Evolutionary conservation across 2,113 vertebrate species (phyloP), one percentile per base, ranked within the genome.

Genomic region (Notiomystis cincta): DNA sequence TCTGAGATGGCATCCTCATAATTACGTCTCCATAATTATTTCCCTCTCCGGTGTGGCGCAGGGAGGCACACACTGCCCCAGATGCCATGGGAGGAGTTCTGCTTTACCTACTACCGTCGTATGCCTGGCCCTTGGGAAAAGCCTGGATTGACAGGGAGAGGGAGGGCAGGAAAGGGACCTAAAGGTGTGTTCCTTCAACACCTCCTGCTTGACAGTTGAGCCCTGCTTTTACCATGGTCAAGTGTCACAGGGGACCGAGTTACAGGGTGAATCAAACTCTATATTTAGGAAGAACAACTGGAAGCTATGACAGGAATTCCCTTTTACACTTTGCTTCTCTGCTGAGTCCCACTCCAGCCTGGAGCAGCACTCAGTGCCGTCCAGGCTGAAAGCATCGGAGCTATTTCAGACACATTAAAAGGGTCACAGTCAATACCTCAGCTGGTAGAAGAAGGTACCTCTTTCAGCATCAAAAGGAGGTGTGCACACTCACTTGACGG

Each of bases 221-320:
- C 96, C 92, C 93, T 93, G 92, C 87, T 96, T 97, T 97, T 94
- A 61, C 11, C 93, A 83, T 71, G 97, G 97, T 97, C 98, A 97
- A 95, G 92, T 96, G 96, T 97, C 97, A 95, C 38, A 64, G 97
- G 96, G 98, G 98, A 98, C 98, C 98, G 97, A 99, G 97, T 97
- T 98, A 98, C 98, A 97, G 98, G 96, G 98, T 98, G 98, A 98
- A 98, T 98, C 98, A 97, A 98, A 97, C 90, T 98, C 99, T 99
- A 99, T 99, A 99, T 99, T 99, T 99, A 99, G 99, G 98, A 98
- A 98, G 99, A 99, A 99, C 99, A 99, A 99, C 98, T 99, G 99
- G 98, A 98, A 99, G 99, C 98, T 99, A 99, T 99, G 99, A 98
- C 97, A 98, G 98, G 99, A 99, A 99, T 99, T 98, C 98, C 98